Evolutionary conservation across 2,888 invertebrate genomes (phyloP).

Genomic region (Sphaeridia pumilis): DNA sequence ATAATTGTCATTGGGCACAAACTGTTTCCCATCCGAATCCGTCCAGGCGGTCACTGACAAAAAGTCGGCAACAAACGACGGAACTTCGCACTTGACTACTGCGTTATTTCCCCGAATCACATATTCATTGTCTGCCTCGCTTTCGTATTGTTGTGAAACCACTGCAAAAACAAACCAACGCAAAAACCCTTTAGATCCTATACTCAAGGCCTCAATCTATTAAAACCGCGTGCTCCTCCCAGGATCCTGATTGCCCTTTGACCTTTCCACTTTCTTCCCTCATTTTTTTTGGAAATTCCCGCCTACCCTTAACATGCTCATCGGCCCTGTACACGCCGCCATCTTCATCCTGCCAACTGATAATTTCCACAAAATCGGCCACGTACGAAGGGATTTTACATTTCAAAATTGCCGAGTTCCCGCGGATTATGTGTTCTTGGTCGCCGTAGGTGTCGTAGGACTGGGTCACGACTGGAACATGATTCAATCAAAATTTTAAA

Average conservation of each 20-base stretch:
- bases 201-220: no score
- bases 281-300: no score
- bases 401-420: slow-evolving; percentile 75
- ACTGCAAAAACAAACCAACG: no score
- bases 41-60: slow-evolving; percentile 76
- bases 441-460: slow-evolving; percentile 82
- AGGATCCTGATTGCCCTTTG: no score
- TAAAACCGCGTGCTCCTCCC: no score
- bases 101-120: slow-evolving; percentile 82
- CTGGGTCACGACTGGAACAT: slow-evolving; percentile 65
- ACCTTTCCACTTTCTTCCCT: no score
- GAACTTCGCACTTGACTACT: slow-evolving; percentile 77
- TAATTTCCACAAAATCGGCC: slow-evolving; percentile 79
- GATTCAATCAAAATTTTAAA: no score
- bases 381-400: slow-evolving; percentile 84
- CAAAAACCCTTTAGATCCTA: no score
- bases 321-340: slow-evolving; percentile 37
- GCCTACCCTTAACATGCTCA: slow-evolving; percentile 12
- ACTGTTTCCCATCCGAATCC: slow-evolving; percentile 59
- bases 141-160: slow-evolving; percentile 78
- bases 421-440: slow-evolving; percentile 74
- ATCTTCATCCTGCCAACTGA: slow-evolving; percentile 56
- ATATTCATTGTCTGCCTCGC: slow-evolving; percentile 79
- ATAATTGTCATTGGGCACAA: slow-evolving; percentile 46
- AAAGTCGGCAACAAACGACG: slow-evolving; percentile 81